Base-by-base conservation (phyloP, 2,888 invertebrate genomes). In the Aplocera efformata region DNA sequence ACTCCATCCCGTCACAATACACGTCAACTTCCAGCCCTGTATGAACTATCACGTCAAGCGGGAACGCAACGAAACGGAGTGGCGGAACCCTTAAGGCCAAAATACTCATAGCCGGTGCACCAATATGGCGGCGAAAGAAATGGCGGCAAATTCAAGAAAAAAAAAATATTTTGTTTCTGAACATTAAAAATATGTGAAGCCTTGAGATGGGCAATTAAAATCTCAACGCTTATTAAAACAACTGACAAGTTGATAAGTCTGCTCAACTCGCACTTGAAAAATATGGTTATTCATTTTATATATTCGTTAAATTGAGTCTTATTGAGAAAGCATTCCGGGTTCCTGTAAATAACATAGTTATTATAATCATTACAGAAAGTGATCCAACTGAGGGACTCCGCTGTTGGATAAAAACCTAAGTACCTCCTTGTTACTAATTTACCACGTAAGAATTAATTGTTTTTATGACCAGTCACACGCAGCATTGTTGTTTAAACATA, bases 1-100 rank as follows among this genome's bases (percentile, higher is more conserved):
- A 1, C 78, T 96, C 21, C 96, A 96, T 80, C 96, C 96, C 1
- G 94, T 97, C 56, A 96, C 95, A 42, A 96, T 97, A 45, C 95
- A 94, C 70, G 96, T 96, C n/a, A 94, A 94, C 80, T 96, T 95
- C 67, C 82, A 83, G 52, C 78, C 88, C 21, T 86, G 81, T 53
- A 67, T 80, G 60, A 67, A 75, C 64, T 83, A 79, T 58, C 80
- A 76, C 58, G 72, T 85, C 39, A 86, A 85, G 48, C 64, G 69
- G 0, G 84, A 88, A 43, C 76, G 72, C 5, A 43, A 31, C 30
- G 74, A 73, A 1, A 61, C 63, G n/a, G 77, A 76, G 13, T 81
- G 83, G 82, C 67, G 68, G 5, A 17, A 17, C 5, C 13, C 13
- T 17, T 17, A 17, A n/a, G 13, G 13, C 26, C 26, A 8, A 9